These are phyloP conservation scores for Plutella xylostella DNA, from an alignment of 2,888 invertebrate species.

Conservation along the genomic window DNA sequence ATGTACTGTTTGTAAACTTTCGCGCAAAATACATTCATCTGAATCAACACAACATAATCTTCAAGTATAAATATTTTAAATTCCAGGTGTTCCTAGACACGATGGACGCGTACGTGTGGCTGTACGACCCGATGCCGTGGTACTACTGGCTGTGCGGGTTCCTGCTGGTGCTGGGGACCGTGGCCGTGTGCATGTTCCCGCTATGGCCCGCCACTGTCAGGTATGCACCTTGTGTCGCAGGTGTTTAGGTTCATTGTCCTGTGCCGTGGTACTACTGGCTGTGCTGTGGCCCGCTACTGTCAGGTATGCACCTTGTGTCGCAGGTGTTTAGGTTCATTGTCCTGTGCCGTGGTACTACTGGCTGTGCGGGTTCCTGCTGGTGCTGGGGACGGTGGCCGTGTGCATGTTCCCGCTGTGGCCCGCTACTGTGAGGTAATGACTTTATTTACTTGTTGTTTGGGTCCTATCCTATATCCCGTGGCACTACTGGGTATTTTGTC, in stretches of 20 bases:
- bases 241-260: too few species aligned
- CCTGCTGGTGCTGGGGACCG: conserved; percentile 89
- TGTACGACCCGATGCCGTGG: conserved; percentile 96
- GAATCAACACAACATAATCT: too few species aligned
- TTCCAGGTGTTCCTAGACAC: conserved; percentile 94
- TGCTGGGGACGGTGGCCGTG: conserved; percentile 93
- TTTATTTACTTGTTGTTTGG: too few species aligned
- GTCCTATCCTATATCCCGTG: too few species aligned
- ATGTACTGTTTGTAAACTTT: too few species aligned
- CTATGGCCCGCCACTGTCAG: conserved; percentile 96
- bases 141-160: conserved; percentile 96
- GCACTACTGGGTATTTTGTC: too few species aligned
- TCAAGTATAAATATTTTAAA: too few species aligned
- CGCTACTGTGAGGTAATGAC: conserved; percentile 81
- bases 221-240: too few species aligned
- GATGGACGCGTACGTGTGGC: conserved; percentile 97
- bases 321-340: too few species aligned
- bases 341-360: conserved; percentile 95
- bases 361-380: conserved; percentile 89
- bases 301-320: too few species aligned
- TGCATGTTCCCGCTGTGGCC: conserved; percentile 99
- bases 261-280: conserved; percentile 95
- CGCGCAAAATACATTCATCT: too few species aligned
- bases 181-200: conserved; percentile 98
- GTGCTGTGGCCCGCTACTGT: conserved; percentile 96